Conservation (phyloP, 2,113 vertebrate genomes). For the Atherinomorus stipes region DNA sequence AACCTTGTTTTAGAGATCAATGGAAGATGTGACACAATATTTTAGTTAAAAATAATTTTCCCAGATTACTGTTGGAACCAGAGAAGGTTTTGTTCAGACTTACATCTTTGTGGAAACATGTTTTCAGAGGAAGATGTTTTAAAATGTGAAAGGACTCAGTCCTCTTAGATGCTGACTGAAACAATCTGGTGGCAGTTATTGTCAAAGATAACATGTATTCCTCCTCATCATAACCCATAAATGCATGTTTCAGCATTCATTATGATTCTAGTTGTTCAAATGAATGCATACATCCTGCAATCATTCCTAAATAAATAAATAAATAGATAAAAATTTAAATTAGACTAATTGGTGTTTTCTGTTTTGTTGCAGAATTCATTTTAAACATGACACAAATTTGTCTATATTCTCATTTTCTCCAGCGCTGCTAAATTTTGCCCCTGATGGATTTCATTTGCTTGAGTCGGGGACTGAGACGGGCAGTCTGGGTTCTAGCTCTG, state of each 20-base stretch:
- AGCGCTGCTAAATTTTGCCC: neutral
- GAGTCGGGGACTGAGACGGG: conserved; percentile 16
- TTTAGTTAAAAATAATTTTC: no score
- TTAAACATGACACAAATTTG: neutral
- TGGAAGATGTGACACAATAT: no score
- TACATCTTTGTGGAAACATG: no score
- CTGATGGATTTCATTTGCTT: conserved; percentile 43
- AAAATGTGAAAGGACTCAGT: no score
- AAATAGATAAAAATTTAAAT: neutral
- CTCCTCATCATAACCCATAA: neutral
- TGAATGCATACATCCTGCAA: neutral
- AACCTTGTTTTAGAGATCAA: no score
- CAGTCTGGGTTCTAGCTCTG: conserved; percentile 15
- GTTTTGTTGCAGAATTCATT: neutral
- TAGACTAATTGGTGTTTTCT: neutral
- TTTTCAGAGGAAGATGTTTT: no score
- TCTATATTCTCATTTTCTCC: conserved; percentile 5
- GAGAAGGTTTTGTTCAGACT: no score
- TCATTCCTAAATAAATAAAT: neutral
- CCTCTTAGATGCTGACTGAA: no score
- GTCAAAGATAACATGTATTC: neutral
- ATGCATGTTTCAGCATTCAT: neutral
- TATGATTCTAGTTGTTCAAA: neutral
- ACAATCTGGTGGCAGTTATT: no score
- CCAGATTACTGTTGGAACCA: no score